phyloP scores from a whole-genome alignment of 2,888 invertebrate species.

The Acrobasis suavella region DNA sequence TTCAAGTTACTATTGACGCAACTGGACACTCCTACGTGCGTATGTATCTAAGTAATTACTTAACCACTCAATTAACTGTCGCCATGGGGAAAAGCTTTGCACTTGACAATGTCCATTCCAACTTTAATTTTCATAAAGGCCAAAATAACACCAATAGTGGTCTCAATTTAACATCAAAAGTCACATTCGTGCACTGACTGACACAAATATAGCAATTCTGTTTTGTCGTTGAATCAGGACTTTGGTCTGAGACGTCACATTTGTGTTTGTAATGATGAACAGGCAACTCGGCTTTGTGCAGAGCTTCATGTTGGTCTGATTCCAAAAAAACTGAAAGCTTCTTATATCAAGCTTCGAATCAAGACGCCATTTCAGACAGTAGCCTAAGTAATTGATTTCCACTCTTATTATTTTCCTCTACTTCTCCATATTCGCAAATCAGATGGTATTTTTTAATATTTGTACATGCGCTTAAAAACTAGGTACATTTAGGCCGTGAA shows the following conservation, averaged over 20 bases:
- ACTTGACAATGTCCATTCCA: conserved; percentile 8
- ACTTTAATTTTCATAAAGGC: neutral
- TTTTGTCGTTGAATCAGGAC: too few species aligned
- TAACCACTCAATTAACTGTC: conserved; percentile 26
- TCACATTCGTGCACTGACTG: too few species aligned
- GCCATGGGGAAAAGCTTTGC: neutral
- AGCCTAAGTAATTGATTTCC: neutral
- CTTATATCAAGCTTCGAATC: neutral
- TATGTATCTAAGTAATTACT: conserved; percentile 35
- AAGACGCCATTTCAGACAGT: neutral
- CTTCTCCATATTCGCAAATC: neutral
- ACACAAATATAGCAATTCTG: too few species aligned
- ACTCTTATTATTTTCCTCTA: neutral
- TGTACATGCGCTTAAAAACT: neutral
- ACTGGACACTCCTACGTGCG: conserved; percentile 31
- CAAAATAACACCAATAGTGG: too few species aligned
- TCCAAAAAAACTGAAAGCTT: too few species aligned
- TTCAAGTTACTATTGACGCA: conserved; percentile 29
- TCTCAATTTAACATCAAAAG: too few species aligned
- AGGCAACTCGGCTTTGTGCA: too few species aligned
- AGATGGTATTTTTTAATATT: neutral
- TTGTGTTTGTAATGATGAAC: too few species aligned
- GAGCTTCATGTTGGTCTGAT: too few species aligned
- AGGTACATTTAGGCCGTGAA: neutral
- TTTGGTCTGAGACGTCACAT: too few species aligned